Base-by-base conservation (phyloP, 2,888 invertebrate species). In the Agonopterix alstromeriana region DNA sequence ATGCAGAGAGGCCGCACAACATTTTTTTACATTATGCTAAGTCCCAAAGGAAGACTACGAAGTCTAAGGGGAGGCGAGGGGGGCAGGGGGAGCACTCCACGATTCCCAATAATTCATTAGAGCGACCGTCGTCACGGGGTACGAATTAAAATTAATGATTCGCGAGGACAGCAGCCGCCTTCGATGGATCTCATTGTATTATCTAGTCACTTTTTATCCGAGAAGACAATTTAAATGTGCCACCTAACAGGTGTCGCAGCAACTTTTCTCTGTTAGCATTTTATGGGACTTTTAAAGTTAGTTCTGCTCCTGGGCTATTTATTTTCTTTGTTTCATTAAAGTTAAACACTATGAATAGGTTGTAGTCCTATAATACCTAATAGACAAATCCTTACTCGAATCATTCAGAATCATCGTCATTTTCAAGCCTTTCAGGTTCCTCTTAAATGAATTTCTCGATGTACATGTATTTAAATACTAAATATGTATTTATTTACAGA, bases 131-230 rank as follows among this genome's bases (percentile, higher is more conserved):
- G 78, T 83, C 85, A 79, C 82, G 80, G 80, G 79, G 76, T 74
- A 76, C 82, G 85, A 88, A 88, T 88, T 88, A 87, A 87, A 87
- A 87, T 88, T 87, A 86, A 88, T 88, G 88, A 87, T 84, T 82
- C 82, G 84, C 74, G 76, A 82, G 76, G 77, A 78, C 75, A 74
- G 75, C 72, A 70, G 72, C 70, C 73, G 77, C 71, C 68, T 77
- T 67, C 69, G 72, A 64, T 73, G 73, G 73, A 79, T 81, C 77
- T 72, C 76, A 73, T 74, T 75, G 78, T 71, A 73, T 82, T 79
- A 81, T 81, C 77, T 67, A 78, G 77, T 75, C 82, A 76, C 80
- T 86, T 84, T 84, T 84, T 82, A 81, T 78, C 74, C 73, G 73
- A 74, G 70, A 65, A 73, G 76, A 78, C 80, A 78, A 80, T 78